phyloP scores from a whole-genome alignment of 1,140 invertebrate species.

The Trichonephila inaurata region DNA sequence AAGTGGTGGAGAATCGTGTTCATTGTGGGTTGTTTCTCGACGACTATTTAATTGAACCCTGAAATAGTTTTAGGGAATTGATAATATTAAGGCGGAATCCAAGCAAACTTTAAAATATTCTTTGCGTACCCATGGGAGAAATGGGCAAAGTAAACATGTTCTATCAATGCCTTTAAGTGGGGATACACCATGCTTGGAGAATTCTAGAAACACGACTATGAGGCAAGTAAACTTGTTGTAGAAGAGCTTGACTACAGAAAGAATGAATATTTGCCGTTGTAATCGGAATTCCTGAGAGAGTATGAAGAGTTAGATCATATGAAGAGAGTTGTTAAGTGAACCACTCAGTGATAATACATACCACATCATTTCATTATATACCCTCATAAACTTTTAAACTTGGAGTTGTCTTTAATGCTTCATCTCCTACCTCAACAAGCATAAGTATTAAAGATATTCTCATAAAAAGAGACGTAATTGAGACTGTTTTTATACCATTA shows the following conservation, averaged over 20 bases:
- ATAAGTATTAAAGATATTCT: too few relatives aligned
- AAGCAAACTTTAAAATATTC: too few relatives aligned
- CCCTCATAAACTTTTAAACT: constrained; percentile 77
- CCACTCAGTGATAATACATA: background rate
- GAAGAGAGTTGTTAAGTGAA: background rate
- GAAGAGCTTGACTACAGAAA: background rate
- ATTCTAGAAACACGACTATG: background rate
- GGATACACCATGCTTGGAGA: background rate
- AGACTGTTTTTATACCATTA: too few relatives aligned
- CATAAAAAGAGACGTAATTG: too few relatives aligned
- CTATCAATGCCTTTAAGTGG: background rate
- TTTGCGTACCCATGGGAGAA: background rate
- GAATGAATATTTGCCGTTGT: background rate
- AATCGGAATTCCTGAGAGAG: background rate
- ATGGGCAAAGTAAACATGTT: background rate
- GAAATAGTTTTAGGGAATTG: background rate
- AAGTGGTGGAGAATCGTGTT: background rate
- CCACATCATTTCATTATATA: constrained; percentile 65
- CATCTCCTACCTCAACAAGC: background rate
- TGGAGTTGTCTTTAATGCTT: constrained; percentile 78
- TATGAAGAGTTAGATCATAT: constrained; percentile 7
- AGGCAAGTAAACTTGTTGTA: background rate
- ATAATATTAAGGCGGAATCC: too few relatives aligned
- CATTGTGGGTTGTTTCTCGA: constrained; percentile 3
- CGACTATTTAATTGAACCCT: background rate